A percentile compares a stretch with the other conserved stretches of the same genome.
phyloP scores from a whole-genome alignment of 2,113 vertebrate species.

The Macrotus californicus region DNA sequence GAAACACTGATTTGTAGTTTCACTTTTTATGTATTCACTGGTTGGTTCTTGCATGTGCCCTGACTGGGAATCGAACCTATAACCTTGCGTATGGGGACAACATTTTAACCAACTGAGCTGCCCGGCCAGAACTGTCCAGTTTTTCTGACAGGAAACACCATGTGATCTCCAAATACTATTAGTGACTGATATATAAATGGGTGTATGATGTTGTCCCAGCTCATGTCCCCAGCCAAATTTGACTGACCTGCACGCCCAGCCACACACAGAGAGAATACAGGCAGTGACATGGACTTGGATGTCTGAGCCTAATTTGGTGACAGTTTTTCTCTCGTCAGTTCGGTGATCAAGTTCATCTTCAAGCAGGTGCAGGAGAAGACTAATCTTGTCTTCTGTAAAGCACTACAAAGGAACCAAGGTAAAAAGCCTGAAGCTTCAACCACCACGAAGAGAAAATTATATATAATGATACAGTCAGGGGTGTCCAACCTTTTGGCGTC shows the following conservation, averaged over 20 bases:
- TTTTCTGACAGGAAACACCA: not conserved
- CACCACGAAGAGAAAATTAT: not conserved
- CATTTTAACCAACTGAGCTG: too few relatives aligned
- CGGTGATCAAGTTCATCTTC: slow-evolving; percentile 85
- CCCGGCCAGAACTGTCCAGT: not conserved
- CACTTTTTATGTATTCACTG: too few relatives aligned
- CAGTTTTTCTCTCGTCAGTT: slow-evolving; percentile 64
- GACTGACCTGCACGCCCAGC: slow-evolving; percentile 90
- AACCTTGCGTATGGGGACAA: too few relatives aligned
- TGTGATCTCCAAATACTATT: not conserved
- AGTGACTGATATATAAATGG: not conserved
- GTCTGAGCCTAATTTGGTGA: slow-evolving; percentile 74
- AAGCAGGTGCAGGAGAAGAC: slow-evolving; percentile 85
- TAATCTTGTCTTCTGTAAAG: slow-evolving; percentile 89
- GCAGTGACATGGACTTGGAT: slow-evolving; percentile 88
- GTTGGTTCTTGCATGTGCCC: too few relatives aligned
- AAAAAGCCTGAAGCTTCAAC: not conserved
- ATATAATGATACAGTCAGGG: not conserved
- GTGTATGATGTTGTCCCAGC: not conserved
- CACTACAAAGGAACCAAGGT: slow-evolving; percentile 74
- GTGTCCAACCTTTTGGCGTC: too few relatives aligned
- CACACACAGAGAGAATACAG: slow-evolving; percentile 90
- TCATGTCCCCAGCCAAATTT: not conserved
- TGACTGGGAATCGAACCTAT: too few relatives aligned
- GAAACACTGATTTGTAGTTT: too few relatives aligned